Evolutionary conservation across 2,888 invertebrate species (phyloP).

Genomic region (Petrophora chlorosata): DNA sequence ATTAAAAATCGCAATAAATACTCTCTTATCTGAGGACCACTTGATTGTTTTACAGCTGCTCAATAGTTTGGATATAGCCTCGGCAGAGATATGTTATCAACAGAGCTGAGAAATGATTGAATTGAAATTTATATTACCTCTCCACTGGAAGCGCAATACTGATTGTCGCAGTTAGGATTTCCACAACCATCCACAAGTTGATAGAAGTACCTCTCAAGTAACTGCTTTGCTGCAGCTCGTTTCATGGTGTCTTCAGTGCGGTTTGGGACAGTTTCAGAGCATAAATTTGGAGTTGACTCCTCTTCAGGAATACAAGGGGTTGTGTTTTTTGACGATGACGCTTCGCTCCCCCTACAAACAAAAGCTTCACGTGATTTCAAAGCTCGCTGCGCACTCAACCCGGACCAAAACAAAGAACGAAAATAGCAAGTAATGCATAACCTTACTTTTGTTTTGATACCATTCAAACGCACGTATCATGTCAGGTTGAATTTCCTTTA

Average conservation of each 20-base stretch:
- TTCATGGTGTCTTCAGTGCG: constrained; percentile 87
- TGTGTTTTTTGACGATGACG: constrained; percentile 76
- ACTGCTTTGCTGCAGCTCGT: constrained; percentile 90
- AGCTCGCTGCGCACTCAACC: constrained; percentile 32
- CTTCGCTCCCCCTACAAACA: constrained; percentile 78
- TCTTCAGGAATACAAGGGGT: constrained; percentile 66
- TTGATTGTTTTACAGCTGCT: background rate
- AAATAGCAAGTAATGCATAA: constrained; percentile 80
- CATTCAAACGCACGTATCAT: background rate
- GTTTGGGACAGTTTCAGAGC: constrained; percentile 54
- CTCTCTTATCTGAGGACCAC: background rate
- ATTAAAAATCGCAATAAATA: no score
- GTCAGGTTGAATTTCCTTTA: background rate
- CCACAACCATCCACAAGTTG: constrained; percentile 97
- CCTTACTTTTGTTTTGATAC: constrained; percentile 45
- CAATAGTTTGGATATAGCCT: no score
- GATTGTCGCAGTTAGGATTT: constrained; percentile 92
- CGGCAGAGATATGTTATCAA: no score
- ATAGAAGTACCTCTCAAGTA: constrained; percentile 96
- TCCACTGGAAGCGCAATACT: constrained; percentile 95
- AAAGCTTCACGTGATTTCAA: constrained; percentile 26
- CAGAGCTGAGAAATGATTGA: background rate
- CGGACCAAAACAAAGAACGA: constrained; percentile 68
- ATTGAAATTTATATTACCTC: constrained; percentile 79
- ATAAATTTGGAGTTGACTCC: constrained; percentile 63